Base-by-base conservation (phyloP, 2,888 invertebrate species). In the Melinopterus prodromus region DNA sequence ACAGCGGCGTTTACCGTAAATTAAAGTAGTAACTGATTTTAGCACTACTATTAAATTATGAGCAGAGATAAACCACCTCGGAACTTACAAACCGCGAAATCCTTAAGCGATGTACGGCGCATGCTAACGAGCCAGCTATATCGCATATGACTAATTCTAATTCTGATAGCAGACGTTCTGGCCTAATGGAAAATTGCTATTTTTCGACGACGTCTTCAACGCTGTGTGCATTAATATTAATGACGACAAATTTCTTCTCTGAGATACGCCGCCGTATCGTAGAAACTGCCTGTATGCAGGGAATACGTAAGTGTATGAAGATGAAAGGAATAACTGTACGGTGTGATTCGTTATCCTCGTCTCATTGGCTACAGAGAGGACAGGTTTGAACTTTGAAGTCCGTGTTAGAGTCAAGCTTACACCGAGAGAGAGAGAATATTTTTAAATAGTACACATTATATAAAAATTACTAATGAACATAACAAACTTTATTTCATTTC, bases 21-120 rank as follows among this genome's bases (percentile, higher is more conserved):
- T 53, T 53, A 53, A 53, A 53, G 53, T 53, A 53, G 53, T 53
- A 53, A 53, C 53, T 53, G 53, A 53, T 53, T 53, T 53, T 53
- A 53, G 53, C 53, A 12, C 53, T 7, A 7, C 53, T 53, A 53
- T 53, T 53, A 53, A 53, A 53, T 53, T 53, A 53, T 53, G 7
- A 12, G 9, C 53, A 53, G 12, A 53, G 53, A 53, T 53, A 53
- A 53, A 53, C 53, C 53, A 53, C 53, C 2, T 1, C 26, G 3
- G 26, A 53, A 53, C 2, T 53, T 53, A 53, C 53, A 53, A 53
- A 53, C 53, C 53, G 5, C 53, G 12, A 12, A 53, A 53, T 53
- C 53, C 12, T 53, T 12, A 53, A 12, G 53, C 7, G 53, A 53
- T 53, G 53, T 53, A 53, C 53, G 5, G 53, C 9, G n/a, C 53